Conservation (phyloP, 2,888 invertebrate genomes). For the Sisyra nigra region DNA sequence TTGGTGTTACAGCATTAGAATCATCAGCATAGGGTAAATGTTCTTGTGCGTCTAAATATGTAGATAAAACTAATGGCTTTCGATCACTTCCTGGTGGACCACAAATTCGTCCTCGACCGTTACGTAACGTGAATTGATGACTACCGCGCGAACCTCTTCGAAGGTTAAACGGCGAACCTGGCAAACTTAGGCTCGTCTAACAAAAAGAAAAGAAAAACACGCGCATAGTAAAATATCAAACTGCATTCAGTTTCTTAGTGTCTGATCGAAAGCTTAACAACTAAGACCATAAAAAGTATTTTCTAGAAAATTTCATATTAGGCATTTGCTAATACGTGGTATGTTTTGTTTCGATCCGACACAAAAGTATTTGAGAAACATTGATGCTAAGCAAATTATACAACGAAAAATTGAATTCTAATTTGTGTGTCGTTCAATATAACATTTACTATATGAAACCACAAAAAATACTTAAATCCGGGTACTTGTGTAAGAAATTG, state of each 20-base stretch:
- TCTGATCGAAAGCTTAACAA: too few relatives aligned
- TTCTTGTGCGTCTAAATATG: constrained; percentile 86
- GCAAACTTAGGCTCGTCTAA: constrained; percentile 92
- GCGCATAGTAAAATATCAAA: too few relatives aligned
- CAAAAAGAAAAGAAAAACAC: constrained; percentile 13
- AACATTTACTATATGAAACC: too few relatives aligned
- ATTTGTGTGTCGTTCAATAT: too few relatives aligned
- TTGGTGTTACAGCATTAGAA: constrained; percentile 92
- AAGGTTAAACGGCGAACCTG: constrained; percentile 90
- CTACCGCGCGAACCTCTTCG: constrained; percentile 82
- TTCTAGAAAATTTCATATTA: not conserved
- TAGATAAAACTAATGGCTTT: constrained; percentile 84
- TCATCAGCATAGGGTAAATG: constrained; percentile 95
- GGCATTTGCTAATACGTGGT: not conserved
- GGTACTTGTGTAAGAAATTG: too few relatives aligned
- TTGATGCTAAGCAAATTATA: not conserved
- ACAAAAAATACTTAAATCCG: too few relatives aligned
- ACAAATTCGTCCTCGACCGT: constrained; percentile 60
- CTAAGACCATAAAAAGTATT: too few relatives aligned
- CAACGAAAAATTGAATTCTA: too few relatives aligned
- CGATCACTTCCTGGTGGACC: constrained; percentile 72
- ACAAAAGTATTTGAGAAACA: not conserved
- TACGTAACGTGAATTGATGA: constrained; percentile 81
- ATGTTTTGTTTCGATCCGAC: too few relatives aligned
- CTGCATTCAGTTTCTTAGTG: too few relatives aligned